Base-by-base conservation (phyloP, 2,797 vertebrate species). In the Phrynocephalus forsythii region DNA sequence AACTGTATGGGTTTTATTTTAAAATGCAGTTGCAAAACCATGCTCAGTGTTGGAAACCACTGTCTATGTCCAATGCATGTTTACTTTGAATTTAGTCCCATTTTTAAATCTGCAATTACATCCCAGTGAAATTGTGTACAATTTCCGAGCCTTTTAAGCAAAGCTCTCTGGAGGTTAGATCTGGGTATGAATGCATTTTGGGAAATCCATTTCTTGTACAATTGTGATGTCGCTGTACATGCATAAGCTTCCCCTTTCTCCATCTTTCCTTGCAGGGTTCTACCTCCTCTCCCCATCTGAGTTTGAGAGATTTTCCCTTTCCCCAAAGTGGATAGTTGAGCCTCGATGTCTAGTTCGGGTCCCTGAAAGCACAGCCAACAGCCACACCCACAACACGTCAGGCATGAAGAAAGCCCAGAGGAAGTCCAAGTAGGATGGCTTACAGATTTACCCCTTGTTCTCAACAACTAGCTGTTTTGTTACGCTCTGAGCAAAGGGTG, bases 271-370 rank as follows among this genome's bases (percentile, higher is more conserved):
- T 91, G 9, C 90, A 99, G 99, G 99, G 26, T 99, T 99, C 96
- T 99, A 99, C 94, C 96, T 99, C 92, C 99, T 99, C 92, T 99
- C 99, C 0, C 99, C 99, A 0, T 99, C 99, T 0, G 99, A 99
- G 95, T 99, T 99, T 93, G 99, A 99, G 92, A 98, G 98, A 38
- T 99, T 99, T 95, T 99, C 99, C 22, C 95, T 99, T 87, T 99
- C 99, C 30, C 97, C 98, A 33, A 98, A 98, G 33, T 97, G 95
- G 95, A 56, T 99, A 89, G 98, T 99, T 92, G 98, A 99, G 94
- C 98, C 98, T 20, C 97, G 96, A 63, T 98, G 97, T 87, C 87
- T 98, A 28, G 97, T 99, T 77, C 97, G 98, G 69, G n/a, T 92
- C 22, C 95, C 97, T 26, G 95, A 96, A 67, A 91, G 89, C 76